Conservation (phyloP, 1,140 invertebrate genomes). For the Portunus trituberculatus region DNA sequence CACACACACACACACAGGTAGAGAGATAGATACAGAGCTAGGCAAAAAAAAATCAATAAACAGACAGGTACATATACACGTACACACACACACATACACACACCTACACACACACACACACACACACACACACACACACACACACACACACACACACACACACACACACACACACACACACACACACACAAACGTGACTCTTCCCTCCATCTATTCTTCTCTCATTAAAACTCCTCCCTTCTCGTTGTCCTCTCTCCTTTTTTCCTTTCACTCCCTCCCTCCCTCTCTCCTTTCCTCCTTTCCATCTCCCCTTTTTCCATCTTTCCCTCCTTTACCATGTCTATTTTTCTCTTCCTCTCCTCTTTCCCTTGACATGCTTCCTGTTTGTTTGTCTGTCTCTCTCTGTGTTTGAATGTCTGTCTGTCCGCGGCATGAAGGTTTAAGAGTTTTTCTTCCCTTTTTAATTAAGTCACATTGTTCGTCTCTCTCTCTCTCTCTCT, state of each 20-base stretch:
- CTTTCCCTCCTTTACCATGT: not conserved
- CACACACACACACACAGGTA: not conserved
- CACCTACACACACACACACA: too few species aligned
- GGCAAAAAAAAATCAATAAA: not conserved
- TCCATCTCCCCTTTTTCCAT: not conserved
- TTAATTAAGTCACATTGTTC: too few species aligned
- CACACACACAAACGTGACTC: too few species aligned
- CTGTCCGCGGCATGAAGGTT: too few species aligned
- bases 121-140: not conserved
- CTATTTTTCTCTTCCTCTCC: not conserved
- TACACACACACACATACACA: too few species aligned
- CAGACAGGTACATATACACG: not conserved
- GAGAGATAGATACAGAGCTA: not conserved
- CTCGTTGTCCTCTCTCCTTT: not conserved
- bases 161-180: constrained; percentile 16
- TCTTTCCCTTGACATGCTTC: not conserved
- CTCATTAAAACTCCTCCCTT: not conserved
- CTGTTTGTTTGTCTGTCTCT: not conserved
- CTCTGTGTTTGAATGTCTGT: not conserved
- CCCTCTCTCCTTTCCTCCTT: not conserved
- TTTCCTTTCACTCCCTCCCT: not conserved
- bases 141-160: not conserved
- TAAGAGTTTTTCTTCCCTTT: too few species aligned
- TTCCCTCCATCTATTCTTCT: not conserved
- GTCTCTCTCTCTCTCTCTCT: not conserved